Evolutionary conservation across 2,888 invertebrate genomes (phyloP), one percentile per base, ranked within the genome.

Genomic region (Hypsopygia costalis): DNA sequence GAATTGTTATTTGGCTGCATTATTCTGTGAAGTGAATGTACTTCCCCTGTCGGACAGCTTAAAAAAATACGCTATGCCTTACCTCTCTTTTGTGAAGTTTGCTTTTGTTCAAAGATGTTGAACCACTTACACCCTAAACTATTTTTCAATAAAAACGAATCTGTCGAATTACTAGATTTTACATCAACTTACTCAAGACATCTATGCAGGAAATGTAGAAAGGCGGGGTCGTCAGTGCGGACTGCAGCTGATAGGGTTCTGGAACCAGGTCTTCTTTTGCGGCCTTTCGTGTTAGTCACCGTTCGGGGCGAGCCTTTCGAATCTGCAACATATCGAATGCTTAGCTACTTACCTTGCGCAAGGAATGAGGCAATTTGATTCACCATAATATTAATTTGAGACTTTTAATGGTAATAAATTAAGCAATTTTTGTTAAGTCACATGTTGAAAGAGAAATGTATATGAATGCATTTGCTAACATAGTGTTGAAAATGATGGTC

Each of bases 131-230:
- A n/a, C n/a, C n/a, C n/a, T n/a, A n/a, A n/a, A n/a, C n/a, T n/a
- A n/a, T n/a, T n/a, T n/a, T n/a, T n/a, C n/a, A n/a, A n/a, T n/a
- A n/a, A n/a, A n/a, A n/a, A n/a, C n/a, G n/a, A n/a, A n/a, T n/a
- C n/a, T n/a, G n/a, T n/a, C n/a, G n/a, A n/a, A n/a, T n/a, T n/a
- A n/a, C n/a, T n/a, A n/a, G n/a, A n/a, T n/a, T n/a, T n/a, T n/a
- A n/a, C n/a, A n/a, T n/a, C n/a, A 1, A 92, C 95, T 94, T 81
- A 96, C 96, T 97, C 96, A 62, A 98, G 90, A 81, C 98, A 98
- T 69, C 94, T 92, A 53, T 94, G 92, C 58, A 98, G 92, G 81
- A 98, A 98, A 82, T 97, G 96, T 31, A 98, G 92, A 87, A 98
- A 98, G 50, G 95, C 91, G 9, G 94, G 91, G 79, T 98, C 97